phyloP scores from a whole-genome alignment of 1,140 invertebrate species.

The Globodera rostochiensis region DNA sequence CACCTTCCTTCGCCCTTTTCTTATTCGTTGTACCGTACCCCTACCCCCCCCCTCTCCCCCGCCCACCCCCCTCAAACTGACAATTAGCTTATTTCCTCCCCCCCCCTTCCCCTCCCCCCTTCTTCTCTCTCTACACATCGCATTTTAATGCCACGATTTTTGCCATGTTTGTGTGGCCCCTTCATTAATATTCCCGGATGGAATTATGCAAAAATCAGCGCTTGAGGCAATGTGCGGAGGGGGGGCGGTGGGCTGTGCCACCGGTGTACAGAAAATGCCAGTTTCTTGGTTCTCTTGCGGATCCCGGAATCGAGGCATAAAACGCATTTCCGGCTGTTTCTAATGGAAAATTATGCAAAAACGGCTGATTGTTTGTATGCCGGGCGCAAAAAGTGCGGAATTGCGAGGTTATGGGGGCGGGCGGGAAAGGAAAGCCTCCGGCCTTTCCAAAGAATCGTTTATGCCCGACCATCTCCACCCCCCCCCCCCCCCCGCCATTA shows the following conservation, averaged over 20 bases:
- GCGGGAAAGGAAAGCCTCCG: background rate
- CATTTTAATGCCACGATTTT: background rate
- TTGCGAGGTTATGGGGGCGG: too few relatives aligned
- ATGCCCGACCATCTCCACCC: too few relatives aligned
- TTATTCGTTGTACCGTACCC: background rate
- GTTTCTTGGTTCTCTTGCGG: too few relatives aligned
- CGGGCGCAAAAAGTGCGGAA: background rate
- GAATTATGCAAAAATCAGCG: constrained; percentile 11
- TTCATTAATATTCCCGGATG: constrained; percentile 21
- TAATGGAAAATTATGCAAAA: too few relatives aligned
- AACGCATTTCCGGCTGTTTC: too few relatives aligned
- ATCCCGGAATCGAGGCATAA: too few relatives aligned
- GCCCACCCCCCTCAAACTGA: background rate
- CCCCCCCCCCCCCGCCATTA: background rate
- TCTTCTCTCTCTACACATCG: background rate
- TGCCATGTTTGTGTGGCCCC: background rate
- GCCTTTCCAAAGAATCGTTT: too few relatives aligned
- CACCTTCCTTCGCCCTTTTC: background rate
- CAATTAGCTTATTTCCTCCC: background rate
- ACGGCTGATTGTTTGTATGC: too few relatives aligned
- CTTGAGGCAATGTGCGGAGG: background rate
- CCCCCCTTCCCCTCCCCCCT: background rate
- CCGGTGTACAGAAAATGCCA: background rate
- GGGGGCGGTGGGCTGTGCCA: background rate
- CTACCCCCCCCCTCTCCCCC: background rate